Percentiles rank a stretch among this genome's conserved stretches.
Evolutionary conservation across 1,140 invertebrate genomes (phyloP).

Genomic region (Calliopsis andreniformis): DNA sequence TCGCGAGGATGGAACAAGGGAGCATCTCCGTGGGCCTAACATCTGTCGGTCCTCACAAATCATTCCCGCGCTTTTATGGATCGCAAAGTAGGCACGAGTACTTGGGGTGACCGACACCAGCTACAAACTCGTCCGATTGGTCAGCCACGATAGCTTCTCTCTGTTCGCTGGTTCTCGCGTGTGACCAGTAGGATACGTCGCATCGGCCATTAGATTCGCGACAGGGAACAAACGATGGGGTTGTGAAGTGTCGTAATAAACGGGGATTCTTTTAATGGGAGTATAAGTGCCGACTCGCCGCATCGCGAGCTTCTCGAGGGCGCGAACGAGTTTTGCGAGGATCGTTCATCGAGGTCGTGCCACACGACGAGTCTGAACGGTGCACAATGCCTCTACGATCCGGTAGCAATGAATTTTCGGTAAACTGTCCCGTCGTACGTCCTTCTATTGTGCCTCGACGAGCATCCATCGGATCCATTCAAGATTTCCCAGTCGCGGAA

Average conservation of each 20-base stretch:
- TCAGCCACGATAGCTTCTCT: neutral
- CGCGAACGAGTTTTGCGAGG: constrained; percentile 28
- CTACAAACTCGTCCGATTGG: constrained; percentile 60
- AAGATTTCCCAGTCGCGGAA: constrained; percentile 26
- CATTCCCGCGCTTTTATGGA: constrained; percentile 57
- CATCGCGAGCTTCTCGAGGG: constrained; percentile 8
- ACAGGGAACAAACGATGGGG: neutral
- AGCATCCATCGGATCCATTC: constrained; percentile 22
- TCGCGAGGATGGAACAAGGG: constrained; percentile 22
- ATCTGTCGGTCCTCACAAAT: constrained; percentile 65
- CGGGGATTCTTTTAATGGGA: constrained; percentile 51
- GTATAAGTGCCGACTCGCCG: constrained; percentile 41
- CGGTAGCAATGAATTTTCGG: constrained; percentile 56
- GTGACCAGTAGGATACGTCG: constrained; percentile 44
- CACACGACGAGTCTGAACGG: neutral
- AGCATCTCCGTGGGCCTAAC: constrained; percentile 38
- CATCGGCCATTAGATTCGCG: constrained; percentile 53
- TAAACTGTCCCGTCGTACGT: constrained; percentile 29
- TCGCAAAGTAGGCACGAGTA: constrained; percentile 55
- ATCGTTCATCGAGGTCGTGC: neutral
- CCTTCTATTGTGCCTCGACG: constrained; percentile 3
- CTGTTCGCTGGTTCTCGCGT: constrained; percentile 8
- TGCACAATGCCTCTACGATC: constrained; percentile 37
- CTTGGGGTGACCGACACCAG: constrained; percentile 46
- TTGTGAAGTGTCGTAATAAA: constrained; percentile 50